These are phyloP conservation scores for Pristis pectinata DNA, from an alignment of 2,797 vertebrate genomes.

Conservation along the genomic window DNA sequence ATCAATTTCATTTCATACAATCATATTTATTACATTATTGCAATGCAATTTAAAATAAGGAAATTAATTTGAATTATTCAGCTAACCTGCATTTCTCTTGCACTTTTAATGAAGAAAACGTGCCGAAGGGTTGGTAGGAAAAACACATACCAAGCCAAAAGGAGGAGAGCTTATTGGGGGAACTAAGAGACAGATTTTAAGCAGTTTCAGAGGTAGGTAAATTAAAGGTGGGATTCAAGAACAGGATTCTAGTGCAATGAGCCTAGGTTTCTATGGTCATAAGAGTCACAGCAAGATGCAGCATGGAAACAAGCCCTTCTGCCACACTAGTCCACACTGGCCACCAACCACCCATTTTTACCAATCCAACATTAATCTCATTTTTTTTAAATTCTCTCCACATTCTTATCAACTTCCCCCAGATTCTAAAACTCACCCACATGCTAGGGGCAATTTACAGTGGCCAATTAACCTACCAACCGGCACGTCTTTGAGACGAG, in stretches of 20 bases:
- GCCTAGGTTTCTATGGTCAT: not conserved
- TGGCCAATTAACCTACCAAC: too few species aligned
- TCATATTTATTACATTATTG: not conserved
- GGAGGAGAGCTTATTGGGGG: too few species aligned
- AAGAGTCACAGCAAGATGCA: not conserved
- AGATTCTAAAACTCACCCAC: too few species aligned
- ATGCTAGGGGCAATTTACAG: too few species aligned
- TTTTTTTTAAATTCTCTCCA: too few species aligned
- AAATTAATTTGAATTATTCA: not conserved
- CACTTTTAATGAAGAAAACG: not conserved
- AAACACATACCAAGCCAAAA: not conserved
- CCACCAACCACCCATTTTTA: too few species aligned
- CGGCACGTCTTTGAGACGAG: too few species aligned
- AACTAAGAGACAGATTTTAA: not conserved
- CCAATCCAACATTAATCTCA: too few species aligned
- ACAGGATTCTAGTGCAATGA: not conserved
- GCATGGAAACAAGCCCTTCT: too few species aligned
- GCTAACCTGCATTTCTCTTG: not conserved
- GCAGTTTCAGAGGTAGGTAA: not conserved
- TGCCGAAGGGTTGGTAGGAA: not conserved
- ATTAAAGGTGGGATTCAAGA: not conserved
- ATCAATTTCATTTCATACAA: not conserved
- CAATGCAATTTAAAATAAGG: not conserved
- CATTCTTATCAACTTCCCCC: too few species aligned
- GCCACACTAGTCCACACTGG: too few species aligned